phyloP scores from a whole-genome alignment of 1,140 invertebrate genomes.

The Leptopilina clavipes region DNA sequence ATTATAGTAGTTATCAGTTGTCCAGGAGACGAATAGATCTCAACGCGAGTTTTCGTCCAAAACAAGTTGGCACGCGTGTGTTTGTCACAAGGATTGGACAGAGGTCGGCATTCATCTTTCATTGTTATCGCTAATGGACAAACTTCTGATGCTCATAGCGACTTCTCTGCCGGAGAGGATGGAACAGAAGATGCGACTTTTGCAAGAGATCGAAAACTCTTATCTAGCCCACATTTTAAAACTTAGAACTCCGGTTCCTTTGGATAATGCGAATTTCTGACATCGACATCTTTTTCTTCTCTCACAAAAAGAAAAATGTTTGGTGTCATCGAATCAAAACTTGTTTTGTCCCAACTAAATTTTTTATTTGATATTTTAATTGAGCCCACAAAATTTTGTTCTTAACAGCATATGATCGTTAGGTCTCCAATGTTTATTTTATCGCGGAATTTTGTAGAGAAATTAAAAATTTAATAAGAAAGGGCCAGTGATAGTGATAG shows the following conservation, averaged over 20 bases:
- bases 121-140: constrained; percentile 70
- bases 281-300: background rate
- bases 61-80: constrained; percentile 46
- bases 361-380: too few species aligned
- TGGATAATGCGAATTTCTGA: background rate
- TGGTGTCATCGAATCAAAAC: too few species aligned
- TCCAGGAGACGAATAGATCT: constrained; percentile 1
- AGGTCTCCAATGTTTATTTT: too few species aligned
- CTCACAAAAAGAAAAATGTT: too few species aligned
- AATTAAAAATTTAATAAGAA: too few species aligned
- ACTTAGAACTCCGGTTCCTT: background rate
- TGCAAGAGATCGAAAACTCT: constrained; percentile 42
- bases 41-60: constrained; percentile 30
- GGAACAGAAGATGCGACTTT: constrained; percentile 27
- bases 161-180: background rate
- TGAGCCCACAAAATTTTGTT: too few species aligned
- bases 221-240: constrained; percentile 56
- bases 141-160: constrained; percentile 56
- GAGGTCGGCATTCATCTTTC: constrained; percentile 63
- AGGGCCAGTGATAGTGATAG: too few species aligned
- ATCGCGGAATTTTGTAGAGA: too few species aligned
- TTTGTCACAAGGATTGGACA: constrained; percentile 62
- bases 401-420: too few species aligned
- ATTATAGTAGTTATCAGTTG: background rate
- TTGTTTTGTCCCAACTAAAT: too few species aligned